Evolutionary conservation across 2,113 vertebrate species (phyloP).

Genomic region (Urocynchramus pylzowi): DNA sequence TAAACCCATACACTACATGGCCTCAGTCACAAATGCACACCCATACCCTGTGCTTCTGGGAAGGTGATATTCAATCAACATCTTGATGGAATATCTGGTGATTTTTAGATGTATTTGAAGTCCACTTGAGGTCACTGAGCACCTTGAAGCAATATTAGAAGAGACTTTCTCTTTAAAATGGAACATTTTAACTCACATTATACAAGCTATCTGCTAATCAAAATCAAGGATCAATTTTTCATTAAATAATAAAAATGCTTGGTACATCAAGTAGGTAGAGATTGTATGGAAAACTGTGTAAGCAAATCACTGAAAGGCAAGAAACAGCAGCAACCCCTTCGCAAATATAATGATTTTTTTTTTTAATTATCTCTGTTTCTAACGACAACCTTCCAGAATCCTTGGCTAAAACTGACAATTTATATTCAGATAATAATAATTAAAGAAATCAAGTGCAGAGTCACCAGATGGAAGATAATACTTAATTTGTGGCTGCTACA

Average conservation of each 20-base stretch:
- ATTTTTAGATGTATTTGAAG: background rate
- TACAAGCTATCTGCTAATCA: conserved; percentile 66
- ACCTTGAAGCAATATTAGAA: background rate
- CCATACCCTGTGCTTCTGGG: background rate
- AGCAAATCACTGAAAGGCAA: conserved; percentile 53
- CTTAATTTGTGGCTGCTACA: conserved; percentile 69
- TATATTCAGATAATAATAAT: conserved; percentile 76
- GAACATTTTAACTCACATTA: conserved; percentile 59
- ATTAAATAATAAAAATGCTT: conserved; percentile 67
- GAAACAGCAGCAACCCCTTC: conserved; percentile 11
- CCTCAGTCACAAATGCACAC: background rate
- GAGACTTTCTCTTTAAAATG: conserved; percentile 36
- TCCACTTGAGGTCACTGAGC: background rate
- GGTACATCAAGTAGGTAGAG: conserved; percentile 16
- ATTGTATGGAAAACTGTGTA: conserved; percentile 37
- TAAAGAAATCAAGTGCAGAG: conserved; percentile 67
- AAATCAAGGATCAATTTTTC: conserved; percentile 72
- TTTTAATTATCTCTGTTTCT: conserved; percentile 64
- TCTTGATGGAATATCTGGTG: background rate
- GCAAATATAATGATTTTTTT: conserved; percentile 28
- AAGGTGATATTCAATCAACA: background rate
- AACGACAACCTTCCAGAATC: conserved; percentile 62
- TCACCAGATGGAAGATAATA: conserved; percentile 74
- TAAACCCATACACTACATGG: background rate
- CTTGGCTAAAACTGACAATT: conserved; percentile 72